Evolutionary conservation across 2,797 vertebrate genomes (phyloP).

Genomic region (Pygocentrus nattereri): DNA sequence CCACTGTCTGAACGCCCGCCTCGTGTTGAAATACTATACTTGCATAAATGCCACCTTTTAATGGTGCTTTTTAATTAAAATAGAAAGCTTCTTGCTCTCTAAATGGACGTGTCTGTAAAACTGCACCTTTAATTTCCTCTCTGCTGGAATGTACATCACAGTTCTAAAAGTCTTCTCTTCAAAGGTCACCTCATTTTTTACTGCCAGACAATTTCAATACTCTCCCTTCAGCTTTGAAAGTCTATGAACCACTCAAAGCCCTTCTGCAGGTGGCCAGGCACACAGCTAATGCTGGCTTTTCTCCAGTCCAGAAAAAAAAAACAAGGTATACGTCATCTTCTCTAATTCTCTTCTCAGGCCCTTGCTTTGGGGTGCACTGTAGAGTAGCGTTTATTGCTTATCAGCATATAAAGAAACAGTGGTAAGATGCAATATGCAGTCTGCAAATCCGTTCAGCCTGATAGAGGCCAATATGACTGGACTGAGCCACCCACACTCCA

Average conservation of each 20-base stretch:
- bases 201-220: constrained; percentile 9
- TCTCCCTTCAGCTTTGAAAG: constrained; percentile 7
- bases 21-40: neutral
- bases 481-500: neutral
- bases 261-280: constrained; percentile 25
- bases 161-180: constrained; percentile 14
- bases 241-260: neutral
- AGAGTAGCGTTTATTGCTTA: constrained; percentile 35
- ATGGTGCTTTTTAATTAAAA: constrained; percentile 32
- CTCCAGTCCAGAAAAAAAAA: neutral
- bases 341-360: neutral
- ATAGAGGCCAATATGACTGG: constrained; percentile 3
- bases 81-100: constrained; percentile 30
- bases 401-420: constrained; percentile 26
- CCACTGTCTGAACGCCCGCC: neutral
- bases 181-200: constrained; percentile 45
- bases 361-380: neutral
- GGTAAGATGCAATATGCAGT: constrained; percentile 36
- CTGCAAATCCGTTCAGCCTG: constrained; percentile 2
- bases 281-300: constrained; percentile 53
- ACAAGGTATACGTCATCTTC: neutral
- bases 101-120: constrained; percentile 25
- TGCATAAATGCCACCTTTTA: constrained; percentile 27
- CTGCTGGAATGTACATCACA: constrained; percentile 24
- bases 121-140: neutral